Evolutionary conservation across 2,888 invertebrate species (phyloP), one percentile per base, ranked within the genome.

Genomic region (Helleia helle): DNA sequence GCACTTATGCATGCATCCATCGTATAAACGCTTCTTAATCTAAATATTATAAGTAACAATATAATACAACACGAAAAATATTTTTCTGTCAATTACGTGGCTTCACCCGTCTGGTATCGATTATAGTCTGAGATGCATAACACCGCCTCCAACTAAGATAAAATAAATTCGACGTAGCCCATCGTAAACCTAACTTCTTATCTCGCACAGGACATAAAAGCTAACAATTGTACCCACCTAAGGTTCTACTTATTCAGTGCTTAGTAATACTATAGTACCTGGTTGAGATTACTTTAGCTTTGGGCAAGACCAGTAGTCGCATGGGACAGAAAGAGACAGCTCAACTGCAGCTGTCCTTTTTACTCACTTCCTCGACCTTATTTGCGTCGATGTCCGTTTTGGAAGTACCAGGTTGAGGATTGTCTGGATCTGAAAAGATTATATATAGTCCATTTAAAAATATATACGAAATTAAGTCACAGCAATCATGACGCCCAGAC

Each of bases 221-320:
- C 22, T 38, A 36, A n/a, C n/a, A n/a, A n/a, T n/a, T n/a, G 38
- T 40, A 43, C 31, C 29, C 46, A 50, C 66, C 43, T 44, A 57
- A 59, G 66, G 65, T 61, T 65, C 58, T 63, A 60, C 58, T 54
- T 61, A 49, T 62, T 71, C 69, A 67, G 68, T 73, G 66, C 71
- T 63, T 65, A 65, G 62, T 69, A 72, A 71, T 70, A 71, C 65
- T 73, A 69, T 46, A 41, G 45, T 76, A 72, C 68, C 68, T 68
- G 67, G 59, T 62, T 79, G 81, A 81, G 81, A 80, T 81, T 81
- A 76, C 79, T 65, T 70, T 63, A 71, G 66, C 71, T 77, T 79
- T 77, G 79, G 79, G 70, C 67, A 64, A 73, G 73, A 76, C 77
- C 71, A 56, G 54, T 46, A 54, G 66, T 68, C 69, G 61, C 44